These are phyloP conservation scores for Pecten maximus DNA, from an alignment of 2,888 invertebrate species.

Conservation along the genomic window DNA sequence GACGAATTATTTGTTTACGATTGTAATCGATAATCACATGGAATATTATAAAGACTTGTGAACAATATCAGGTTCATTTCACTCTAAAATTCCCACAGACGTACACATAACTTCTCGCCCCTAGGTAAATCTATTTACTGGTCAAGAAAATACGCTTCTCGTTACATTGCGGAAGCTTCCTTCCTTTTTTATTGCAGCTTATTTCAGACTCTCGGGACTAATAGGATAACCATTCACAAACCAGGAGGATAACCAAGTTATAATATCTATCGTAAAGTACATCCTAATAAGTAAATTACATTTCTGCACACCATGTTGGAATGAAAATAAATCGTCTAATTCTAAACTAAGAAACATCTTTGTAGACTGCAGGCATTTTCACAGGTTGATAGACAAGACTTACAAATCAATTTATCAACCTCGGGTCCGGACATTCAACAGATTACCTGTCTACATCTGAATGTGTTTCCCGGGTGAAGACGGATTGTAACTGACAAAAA, in stretches of 20 bases:
- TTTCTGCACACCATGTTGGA: background rate
- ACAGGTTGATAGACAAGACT: background rate
- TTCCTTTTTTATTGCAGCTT: no score
- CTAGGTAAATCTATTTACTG: no score
- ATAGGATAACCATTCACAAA: background rate
- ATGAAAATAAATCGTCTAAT: slow-evolving; percentile 11
- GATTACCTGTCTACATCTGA: background rate
- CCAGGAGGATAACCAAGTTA: background rate
- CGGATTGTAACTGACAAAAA: background rate
- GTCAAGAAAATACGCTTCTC: no score
- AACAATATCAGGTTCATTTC: no score
- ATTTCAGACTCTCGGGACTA: background rate
- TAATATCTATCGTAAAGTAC: background rate
- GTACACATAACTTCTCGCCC: no score
- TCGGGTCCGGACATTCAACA: background rate
- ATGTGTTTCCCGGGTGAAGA: background rate
- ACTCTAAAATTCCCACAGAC: no score
- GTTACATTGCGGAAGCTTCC: no score
- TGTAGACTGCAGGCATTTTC: slow-evolving; percentile 1
- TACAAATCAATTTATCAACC: background rate
- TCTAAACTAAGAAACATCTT: background rate
- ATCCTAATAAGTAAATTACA: background rate
- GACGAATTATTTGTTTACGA: no score
- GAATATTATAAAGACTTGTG: no score
- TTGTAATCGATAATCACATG: no score